Evolutionary conservation across 2,113 vertebrate species (phyloP), one percentile per base, ranked within the genome.

Genomic region (Cheirogaleus medius): DNA sequence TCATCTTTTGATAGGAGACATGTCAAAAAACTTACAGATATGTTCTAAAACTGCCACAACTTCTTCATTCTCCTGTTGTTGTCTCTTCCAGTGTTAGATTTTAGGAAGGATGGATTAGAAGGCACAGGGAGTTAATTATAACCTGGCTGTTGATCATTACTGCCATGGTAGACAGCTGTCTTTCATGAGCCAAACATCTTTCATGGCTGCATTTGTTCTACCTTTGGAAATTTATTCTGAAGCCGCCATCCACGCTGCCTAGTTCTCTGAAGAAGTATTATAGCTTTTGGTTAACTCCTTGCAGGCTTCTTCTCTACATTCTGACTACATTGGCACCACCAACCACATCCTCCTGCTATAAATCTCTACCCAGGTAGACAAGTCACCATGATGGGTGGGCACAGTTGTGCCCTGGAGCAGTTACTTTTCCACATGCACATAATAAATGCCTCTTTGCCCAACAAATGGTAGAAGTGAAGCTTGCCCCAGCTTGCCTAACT

Each of bases 201-300:
- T 86, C 29, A 32, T 44, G 42, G 56, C 12, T 44, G 0, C 4
- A 37, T 94, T 60, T 56, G 5, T 58, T 68, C 47, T 73, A 47
- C 84, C 25, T 71, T 83, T 88, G 54, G 39, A 85, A 68, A 88
- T 83, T n/a, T 69, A 39, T 94, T 83, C 54, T 76, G 69, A 97
- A 74, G 8, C 13, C 21, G 39, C 32, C 9, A 73, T 93, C 18
- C 13, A 25, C 3, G 27, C 11, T 88, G 27, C 32, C 49, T 66
- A 63, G 6, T 37, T 69, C 27, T 37, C 56, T 95, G 21, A 83
- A 90, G 54, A 77, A 71, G 11, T 56, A 64, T 15, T 39, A 8
- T 14, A 54, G 25, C 58, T 80, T 88, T 73, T 39, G 64, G 52
- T 39, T 69, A 95, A 58, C 23, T 27, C 20, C 23, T 83, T 52